Base-by-base conservation (phyloP, 2,113 vertebrate species). In the Tetraodon nigroviridis region DNA sequence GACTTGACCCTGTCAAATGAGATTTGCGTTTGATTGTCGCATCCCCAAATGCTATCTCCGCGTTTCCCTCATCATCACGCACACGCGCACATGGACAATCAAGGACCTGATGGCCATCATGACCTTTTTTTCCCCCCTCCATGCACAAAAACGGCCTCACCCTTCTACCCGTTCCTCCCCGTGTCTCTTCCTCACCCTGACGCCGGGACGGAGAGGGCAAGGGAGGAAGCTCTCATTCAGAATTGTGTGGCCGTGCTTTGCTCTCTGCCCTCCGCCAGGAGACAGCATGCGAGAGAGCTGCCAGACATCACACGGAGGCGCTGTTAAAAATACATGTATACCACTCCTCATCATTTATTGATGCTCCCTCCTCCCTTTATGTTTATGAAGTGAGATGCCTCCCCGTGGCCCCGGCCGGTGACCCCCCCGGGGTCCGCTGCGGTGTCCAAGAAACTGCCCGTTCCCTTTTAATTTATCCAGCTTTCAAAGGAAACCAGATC, bases 311-410 rank as follows among this genome's bases (percentile, higher is more conserved):
- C 85, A 90, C 78, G 58, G 76, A 75, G 67, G 72, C 74, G 62
- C 75, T 55, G 85, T 91, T 92, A 88, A 92, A 92, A 91, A 92
- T 92, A 90, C 88, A 92, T 92, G 90, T 88, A 89, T 84, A 89
- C 86, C 89, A 84, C 75, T 73, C 81, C 88, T 92, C 89, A 90
- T 91, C 78, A 86, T 83, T 91, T 90, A 91, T 92, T 90, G 85
- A 92, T 87, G 66, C 64, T 51, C 74, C 86, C 82, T 84, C 84
- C 78, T 88, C 78, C 82, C 88, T 90, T 90, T 91, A 90, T 90
- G 89, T 90, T 89, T 84, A 91, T 90, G 85, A 88, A 86, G 84
- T 76, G 82, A 81, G 77, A 69, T 64, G 80, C 78, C 81, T 85
- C 77, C 75, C 80, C 17, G 51, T 71, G 82, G 82, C 82, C 72